Evolutionary conservation across 2,797 vertebrate genomes (phyloP), one percentile per base, ranked within the genome.

Genomic region (Galago senegalensis): DNA sequence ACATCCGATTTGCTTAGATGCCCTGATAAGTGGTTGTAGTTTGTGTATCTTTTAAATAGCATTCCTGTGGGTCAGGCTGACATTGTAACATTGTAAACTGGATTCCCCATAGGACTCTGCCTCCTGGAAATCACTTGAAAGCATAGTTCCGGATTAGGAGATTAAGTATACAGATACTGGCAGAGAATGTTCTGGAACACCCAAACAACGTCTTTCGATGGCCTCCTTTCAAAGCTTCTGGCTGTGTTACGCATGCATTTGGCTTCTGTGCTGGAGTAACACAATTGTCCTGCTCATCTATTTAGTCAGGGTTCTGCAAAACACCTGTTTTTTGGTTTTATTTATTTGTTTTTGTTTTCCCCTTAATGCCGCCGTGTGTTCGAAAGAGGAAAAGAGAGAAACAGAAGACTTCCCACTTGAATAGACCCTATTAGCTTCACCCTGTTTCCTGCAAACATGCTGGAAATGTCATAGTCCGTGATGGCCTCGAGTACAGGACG

Each of bases 381-480:
- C 72, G 43, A 86, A 84, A 76, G 1, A 31, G 67, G 29, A 40
- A 63, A 58, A 77, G 34, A 40, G 65, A 27, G 70, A 81, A 91
- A 63, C 58, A 58, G 65, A 95, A 56, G 83, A 37, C 77, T 87
- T 91, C 73, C 60, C 89, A 87, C 63, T 87, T 25, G 61, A 97
- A 82, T 90, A 53, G 96, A 92, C 96, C 94, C 86, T 75, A 85
- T 97, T 94, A 84, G 95, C 49, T 95, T 95, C 95, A 87, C 87
- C 70, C 29, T 88, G 79, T 65, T 91, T 91, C 69, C 82, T 67
- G 23, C 96, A 96, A 87, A 84, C 85, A 10, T 87, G 34, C 84
- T 94, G 87, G 89, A 93, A 92, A 65, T 94, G 69, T 83, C 81
- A 86, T 93, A 79, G 21, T 86, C 70, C 63, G 21, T 40, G 49